These are phyloP conservation scores for Notothenia coriiceps DNA, from an alignment of 2,113 vertebrate genomes.

Conservation along the genomic window DNA sequence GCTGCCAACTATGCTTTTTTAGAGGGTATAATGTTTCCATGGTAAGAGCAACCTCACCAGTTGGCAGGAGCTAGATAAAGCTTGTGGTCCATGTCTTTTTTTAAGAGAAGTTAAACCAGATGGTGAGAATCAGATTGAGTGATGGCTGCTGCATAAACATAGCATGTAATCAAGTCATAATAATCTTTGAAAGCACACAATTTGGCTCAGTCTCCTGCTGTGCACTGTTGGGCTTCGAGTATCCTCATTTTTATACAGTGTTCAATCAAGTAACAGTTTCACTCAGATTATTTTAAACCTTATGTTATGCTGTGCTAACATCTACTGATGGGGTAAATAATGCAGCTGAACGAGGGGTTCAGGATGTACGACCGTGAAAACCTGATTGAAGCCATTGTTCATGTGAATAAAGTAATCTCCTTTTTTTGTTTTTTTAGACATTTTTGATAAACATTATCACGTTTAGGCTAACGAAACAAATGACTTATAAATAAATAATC, in stretches of 20 bases:
- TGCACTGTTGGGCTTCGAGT: not conserved
- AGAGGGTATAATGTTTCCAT: slow-evolving; percentile 9
- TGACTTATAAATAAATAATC: too few species aligned
- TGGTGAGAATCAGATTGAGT: slow-evolving; percentile 3
- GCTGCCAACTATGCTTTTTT: not conserved
- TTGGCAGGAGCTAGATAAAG: not conserved
- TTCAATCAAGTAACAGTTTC: not conserved
- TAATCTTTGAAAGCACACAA: not conserved
- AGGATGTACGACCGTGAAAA: not conserved
- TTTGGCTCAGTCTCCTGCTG: not conserved
- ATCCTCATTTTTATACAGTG: not conserved
- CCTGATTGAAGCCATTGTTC: not conserved
- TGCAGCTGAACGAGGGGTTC: slow-evolving; percentile 4
- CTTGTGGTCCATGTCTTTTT: not conserved
- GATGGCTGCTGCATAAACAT: not conserved
- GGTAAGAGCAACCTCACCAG: not conserved
- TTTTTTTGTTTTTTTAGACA: too few species aligned
- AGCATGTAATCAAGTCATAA: not conserved
- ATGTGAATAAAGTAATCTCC: too few species aligned
- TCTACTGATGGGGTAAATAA: slow-evolving; percentile 68
- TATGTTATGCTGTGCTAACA: slow-evolving; percentile 63
- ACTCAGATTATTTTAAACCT: not conserved
- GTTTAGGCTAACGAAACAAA: too few species aligned
- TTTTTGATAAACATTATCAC: too few species aligned
- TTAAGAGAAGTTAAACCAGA: not conserved